phyloP scores from a whole-genome alignment of 2,888 invertebrate species.

The Podotricha telesiphe region DNA sequence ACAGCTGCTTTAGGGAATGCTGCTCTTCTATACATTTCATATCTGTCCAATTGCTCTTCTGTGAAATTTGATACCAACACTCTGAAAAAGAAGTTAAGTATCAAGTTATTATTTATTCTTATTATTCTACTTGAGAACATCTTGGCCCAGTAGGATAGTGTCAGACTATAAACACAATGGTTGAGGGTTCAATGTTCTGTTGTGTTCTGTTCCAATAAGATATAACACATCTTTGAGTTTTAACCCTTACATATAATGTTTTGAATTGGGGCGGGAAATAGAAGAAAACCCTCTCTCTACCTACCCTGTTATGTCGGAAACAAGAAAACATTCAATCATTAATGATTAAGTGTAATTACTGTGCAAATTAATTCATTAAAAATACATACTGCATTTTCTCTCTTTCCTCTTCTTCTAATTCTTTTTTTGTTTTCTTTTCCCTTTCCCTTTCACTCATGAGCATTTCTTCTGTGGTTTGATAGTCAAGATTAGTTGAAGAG shows the following conservation, averaged over 20 bases:
- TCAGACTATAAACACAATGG: too few species aligned
- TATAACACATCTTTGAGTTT: too few species aligned
- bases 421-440: slow-evolving; percentile 90
- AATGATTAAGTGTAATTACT: too few species aligned
- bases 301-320: not conserved
- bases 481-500: slow-evolving; percentile 57
- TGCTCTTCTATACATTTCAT: slow-evolving; percentile 98
- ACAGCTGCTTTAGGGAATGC: slow-evolving; percentile 99
- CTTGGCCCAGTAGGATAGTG: too few species aligned
- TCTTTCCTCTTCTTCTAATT: slow-evolving; percentile 96
- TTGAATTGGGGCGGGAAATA: too few species aligned
- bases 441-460: slow-evolving; percentile 84
- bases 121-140: not conserved
- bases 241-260: too few species aligned
- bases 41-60: slow-evolving; percentile 98
- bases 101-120: not conserved
- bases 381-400: slow-evolving; percentile 96
- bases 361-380: slow-evolving; percentile 19
- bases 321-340: not conserved
- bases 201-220: too few species aligned
- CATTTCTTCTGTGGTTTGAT: slow-evolving; percentile 71
- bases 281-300: too few species aligned
- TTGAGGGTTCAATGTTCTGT: too few species aligned
- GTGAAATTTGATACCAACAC: slow-evolving; percentile 99
- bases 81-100: slow-evolving; percentile 79